These are phyloP conservation scores for Pyralis farinalis DNA, from an alignment of 2,888 invertebrate species.

Conservation along the genomic window DNA sequence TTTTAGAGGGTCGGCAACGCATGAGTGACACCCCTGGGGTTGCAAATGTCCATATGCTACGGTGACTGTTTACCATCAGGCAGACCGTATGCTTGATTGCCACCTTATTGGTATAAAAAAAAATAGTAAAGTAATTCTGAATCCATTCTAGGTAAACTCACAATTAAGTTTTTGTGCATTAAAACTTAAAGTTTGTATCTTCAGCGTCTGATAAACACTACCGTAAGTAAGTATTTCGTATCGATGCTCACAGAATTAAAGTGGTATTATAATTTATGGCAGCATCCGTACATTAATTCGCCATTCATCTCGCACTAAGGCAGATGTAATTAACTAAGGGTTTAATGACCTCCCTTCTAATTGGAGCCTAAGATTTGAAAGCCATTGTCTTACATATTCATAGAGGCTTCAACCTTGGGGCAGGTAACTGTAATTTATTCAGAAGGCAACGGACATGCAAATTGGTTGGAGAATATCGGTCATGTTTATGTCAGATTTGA, in stretches of 20 bases:
- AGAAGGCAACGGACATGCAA: slow-evolving; percentile 75
- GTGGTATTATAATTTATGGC: slow-evolving; percentile 22
- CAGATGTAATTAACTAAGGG: slow-evolving; percentile 64
- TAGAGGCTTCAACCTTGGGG: slow-evolving; percentile 59
- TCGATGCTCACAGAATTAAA: not conserved
- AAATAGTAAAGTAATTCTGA: too few relatives aligned
- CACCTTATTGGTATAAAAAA: too few relatives aligned
- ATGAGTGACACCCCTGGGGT: too few relatives aligned
- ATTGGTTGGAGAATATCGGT: slow-evolving; percentile 74
- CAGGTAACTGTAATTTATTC: slow-evolving; percentile 76
- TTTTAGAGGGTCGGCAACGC: too few relatives aligned
- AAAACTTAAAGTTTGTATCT: too few relatives aligned
- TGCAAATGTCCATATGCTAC: too few relatives aligned
- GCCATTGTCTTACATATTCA: slow-evolving; percentile 80
- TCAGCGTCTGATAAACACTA: too few relatives aligned
- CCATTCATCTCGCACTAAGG: slow-evolving; percentile 42
- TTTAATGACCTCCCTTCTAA: slow-evolving; percentile 69
- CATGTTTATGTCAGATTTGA: slow-evolving; percentile 77
- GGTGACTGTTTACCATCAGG: too few relatives aligned
- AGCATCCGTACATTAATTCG: slow-evolving; percentile 31
- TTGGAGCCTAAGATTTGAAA: slow-evolving; percentile 76
- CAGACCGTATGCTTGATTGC: too few relatives aligned
- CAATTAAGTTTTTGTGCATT: too few relatives aligned
- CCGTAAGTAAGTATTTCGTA: too few relatives aligned
- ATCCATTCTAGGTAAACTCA: too few relatives aligned